Percentiles rank a stretch among this genome's conserved stretches.
phyloP scores from a whole-genome alignment of 1,140 invertebrate genomes.

The Rhagoletis pomonella region DNA sequence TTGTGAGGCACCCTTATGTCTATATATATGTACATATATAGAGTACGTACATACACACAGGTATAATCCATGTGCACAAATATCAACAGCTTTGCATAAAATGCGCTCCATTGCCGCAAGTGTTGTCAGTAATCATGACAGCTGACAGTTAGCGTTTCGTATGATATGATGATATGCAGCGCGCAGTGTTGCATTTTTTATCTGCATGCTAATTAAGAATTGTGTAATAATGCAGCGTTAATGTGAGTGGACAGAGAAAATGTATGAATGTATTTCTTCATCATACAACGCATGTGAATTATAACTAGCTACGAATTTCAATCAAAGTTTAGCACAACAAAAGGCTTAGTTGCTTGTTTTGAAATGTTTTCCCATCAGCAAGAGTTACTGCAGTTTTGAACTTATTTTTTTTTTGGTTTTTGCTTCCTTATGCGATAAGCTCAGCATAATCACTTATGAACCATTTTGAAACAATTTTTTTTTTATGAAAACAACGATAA shows the following conservation, averaged over 20 bases:
- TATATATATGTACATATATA: not conserved
- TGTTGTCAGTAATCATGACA: slow-evolving; percentile 41
- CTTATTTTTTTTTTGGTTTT: no score
- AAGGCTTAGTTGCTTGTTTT: not conserved
- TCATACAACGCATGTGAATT: not conserved
- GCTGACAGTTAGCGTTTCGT: not conserved
- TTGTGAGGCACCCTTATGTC: not conserved
- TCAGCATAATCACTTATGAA: no score
- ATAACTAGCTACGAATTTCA: not conserved
- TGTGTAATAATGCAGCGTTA: not conserved
- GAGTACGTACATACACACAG: not conserved
- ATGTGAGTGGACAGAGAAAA: not conserved
- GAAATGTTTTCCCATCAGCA: no score
- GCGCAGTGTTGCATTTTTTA: not conserved
- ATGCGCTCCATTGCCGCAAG: not conserved
- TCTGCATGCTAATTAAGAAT: not conserved
- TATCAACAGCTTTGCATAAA: not conserved
- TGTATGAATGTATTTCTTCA: not conserved
- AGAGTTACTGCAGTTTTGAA: no score
- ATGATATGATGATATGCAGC: not conserved
- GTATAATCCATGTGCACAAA: not conserved
- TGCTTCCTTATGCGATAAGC: no score
- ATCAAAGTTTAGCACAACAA: slow-evolving; percentile 11
- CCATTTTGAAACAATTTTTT: no score
- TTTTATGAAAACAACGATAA: no score